Base-by-base conservation (phyloP, 2,797 vertebrate species). In the Lepus townsendii region DNA sequence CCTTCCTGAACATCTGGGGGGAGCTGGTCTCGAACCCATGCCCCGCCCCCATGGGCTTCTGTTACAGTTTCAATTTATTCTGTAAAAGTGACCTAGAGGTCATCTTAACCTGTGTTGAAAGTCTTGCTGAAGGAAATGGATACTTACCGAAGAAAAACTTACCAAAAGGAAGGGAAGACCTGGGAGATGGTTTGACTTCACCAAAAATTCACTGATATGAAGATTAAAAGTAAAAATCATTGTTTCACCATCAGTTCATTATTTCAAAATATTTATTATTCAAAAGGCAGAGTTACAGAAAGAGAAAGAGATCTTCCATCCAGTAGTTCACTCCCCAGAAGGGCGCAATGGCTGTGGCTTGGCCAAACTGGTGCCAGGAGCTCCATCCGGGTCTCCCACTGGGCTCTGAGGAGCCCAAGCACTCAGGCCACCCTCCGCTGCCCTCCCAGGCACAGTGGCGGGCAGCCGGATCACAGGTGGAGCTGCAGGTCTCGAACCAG, bases 141-240 rank as follows among this genome's bases (percentile, higher is more conserved):
- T n/a, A 13, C 52, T 76, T 72, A 71, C 47, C 75, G 50, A 42
- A 90, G 90, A 82, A 83, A 88, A 76, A 42, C 32, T 7, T 96
- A 89, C 84, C 76, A 72, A 91, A 86, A 2, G 17, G 52, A 77
- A 57, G 57, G 30, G n/a, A 83, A 78, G n/a, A 77, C 30, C 62
- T 8, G 4, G 57, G 35, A 75, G 17, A 13, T 89, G 19, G 73
- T 69, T 50, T 84, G 72, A 84, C n/a, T 1, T 47, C 35, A 79
- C 66, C 38, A 5, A 8, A 88, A 52, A 32, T 42, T 13, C 7
- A 30, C 1, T n/a, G 22, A 6, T 7, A 20, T 30, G 2, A 5
- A 3, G 9, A 20, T 27, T 85, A 79, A 69, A 90, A 38, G 52
- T 92, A 32, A 84, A 76, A 35, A 68, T 6, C 1, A 57, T 0